These are phyloP conservation scores for Teleogryllus occipitalis DNA, from an alignment of 1,140 invertebrate species.

Conservation along the genomic window DNA sequence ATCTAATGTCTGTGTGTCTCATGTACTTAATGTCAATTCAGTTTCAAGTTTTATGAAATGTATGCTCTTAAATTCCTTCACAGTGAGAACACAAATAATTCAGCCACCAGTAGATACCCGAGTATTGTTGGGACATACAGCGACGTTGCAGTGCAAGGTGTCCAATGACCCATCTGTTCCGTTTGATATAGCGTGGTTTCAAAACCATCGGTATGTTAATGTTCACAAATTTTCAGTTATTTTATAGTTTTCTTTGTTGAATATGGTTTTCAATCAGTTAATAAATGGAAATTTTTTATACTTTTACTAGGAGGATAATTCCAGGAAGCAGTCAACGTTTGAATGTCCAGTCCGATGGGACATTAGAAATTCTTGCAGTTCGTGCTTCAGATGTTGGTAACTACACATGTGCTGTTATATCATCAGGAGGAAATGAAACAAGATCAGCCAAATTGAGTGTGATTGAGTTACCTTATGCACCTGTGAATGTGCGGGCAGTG, in stretches of 20 bases:
- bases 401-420: slow-evolving; percentile 73
- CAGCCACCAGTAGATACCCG: slow-evolving; percentile 83
- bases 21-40: too few species aligned
- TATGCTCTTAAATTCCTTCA: slow-evolving; percentile 18
- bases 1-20: too few species aligned
- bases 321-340: slow-evolving; percentile 54
- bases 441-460: slow-evolving; percentile 74
- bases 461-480: slow-evolving; percentile 89
- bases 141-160: slow-evolving; percentile 85
- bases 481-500: slow-evolving; percentile 72
- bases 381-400: slow-evolving; percentile 72
- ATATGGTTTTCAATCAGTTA: background rate
- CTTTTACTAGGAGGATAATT: slow-evolving; percentile 39
- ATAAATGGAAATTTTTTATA: background rate
- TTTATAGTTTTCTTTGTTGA: background rate
- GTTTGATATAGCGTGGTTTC: slow-evolving; percentile 86
- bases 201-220: slow-evolving; percentile 60
- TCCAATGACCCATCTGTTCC: slow-evolving; percentile 85
- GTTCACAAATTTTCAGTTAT: background rate
- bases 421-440: slow-evolving; percentile 86
- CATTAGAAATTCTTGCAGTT: slow-evolving; percentile 70
- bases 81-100: slow-evolving; percentile 85
- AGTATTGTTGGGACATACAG: slow-evolving; percentile 81
- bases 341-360: slow-evolving; percentile 63
- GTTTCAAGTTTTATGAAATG: background rate